Base-by-base conservation (phyloP, 2,113 vertebrate genomes). In the Podarcis raffonei region DNA sequence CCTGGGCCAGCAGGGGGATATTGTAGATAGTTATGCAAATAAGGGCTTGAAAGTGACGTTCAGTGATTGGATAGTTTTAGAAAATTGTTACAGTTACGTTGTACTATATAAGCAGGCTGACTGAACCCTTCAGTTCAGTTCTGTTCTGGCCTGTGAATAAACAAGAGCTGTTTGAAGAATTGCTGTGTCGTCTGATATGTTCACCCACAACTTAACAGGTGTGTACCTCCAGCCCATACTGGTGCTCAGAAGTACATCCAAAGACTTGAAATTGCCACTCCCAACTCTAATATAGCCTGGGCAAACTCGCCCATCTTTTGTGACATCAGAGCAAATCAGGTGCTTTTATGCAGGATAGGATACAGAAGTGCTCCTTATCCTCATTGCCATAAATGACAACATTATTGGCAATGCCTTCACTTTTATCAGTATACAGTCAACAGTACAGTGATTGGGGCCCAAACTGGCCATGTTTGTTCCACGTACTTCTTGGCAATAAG, bases 401-500 rank as follows among this genome's bases (percentile, higher is more conserved):
- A 78, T 78, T n/a, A 16, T 48, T 1, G 27, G 30, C 11, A 86
- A 4, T 27, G 9, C 42, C 23, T 69, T 35, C 6, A 32, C 6
- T 15, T 53, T 18, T 79, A 79, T 78, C 48, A 57, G 48, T 37
- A 42, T 39, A 23, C 6, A 23, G 35, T 4, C 84, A 74, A 18
- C 59, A 35, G 12, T 39, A 62, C 20, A 42, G 25, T 42, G 42
- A 48, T 15, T 35, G 27, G 8, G 57, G 15, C 37, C 53, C 39
- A 42, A 74, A 83, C 81, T 92, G 66, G 12, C 39, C 85, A 66
- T 5, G 0, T 84, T 91, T 92, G 25, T 89, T 90, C 85, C 82
- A 81, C 65, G 27, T 74, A 88, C 59, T 85, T 84, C 57, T 90
- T 92, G 83, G 72, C 87, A 85, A 9, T 22, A 82, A 85, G 91